Evolutionary conservation across 2,888 invertebrate species (phyloP).

Genomic region (Lumbricus terrestris): DNA sequence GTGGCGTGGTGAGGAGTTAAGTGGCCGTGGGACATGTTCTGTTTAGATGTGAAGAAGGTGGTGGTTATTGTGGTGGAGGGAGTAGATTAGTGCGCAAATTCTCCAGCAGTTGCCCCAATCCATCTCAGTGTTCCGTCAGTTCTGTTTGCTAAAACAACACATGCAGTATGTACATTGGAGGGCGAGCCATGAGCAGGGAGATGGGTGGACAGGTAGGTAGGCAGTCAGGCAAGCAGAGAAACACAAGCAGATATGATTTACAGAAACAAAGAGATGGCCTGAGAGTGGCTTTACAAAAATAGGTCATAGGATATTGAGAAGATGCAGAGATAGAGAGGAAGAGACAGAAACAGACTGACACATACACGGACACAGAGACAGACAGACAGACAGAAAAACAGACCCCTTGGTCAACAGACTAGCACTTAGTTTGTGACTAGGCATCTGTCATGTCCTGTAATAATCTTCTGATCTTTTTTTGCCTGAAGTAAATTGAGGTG

Average conservation of each 20-base stretch:
- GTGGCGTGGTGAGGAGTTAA: background rate
- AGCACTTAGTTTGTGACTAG: background rate
- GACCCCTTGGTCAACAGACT: background rate
- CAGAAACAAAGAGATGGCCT: background rate
- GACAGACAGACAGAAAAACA: background rate
- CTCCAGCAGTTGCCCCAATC: background rate
- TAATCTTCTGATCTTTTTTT: background rate
- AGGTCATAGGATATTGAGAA: background rate
- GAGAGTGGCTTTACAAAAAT: background rate
- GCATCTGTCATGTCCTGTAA: background rate
- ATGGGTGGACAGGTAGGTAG: background rate
- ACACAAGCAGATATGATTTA: background rate
- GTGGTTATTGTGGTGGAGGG: background rate
- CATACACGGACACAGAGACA: background rate
- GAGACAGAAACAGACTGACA: background rate
- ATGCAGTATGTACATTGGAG: background rate
- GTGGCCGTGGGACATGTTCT: background rate
- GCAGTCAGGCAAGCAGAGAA: background rate
- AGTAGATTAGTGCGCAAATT: background rate
- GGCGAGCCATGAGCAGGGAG: background rate
- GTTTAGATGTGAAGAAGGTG: background rate
- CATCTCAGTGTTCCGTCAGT: background rate
- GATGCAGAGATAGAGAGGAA: background rate
- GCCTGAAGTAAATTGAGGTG: background rate
- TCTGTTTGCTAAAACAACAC: background rate